Evolutionary conservation across 2,113 vertebrate species (phyloP).

Genomic region (Puntigrus tetrazona): DNA sequence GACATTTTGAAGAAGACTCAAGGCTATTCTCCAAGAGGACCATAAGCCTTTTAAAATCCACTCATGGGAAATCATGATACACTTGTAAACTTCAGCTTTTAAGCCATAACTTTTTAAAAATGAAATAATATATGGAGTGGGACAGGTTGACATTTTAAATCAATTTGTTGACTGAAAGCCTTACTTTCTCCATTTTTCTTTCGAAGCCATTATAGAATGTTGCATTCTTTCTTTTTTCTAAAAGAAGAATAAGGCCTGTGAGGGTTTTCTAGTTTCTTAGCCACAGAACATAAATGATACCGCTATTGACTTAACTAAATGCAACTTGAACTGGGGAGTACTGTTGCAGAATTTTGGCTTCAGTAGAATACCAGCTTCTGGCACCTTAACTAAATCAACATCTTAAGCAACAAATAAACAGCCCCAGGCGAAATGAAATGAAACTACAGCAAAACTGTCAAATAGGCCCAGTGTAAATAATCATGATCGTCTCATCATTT

Average conservation of each 20-base stretch:
- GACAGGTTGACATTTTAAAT: slow-evolving; percentile 46
- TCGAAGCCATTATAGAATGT: neutral
- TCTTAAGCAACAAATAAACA: neutral
- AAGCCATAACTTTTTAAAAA: slow-evolving; percentile 2
- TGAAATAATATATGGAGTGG: neutral
- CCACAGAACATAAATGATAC: neutral
- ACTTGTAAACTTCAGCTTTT: slow-evolving; percentile 17
- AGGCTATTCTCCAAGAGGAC: slow-evolving; percentile 16
- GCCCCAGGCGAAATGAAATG: neutral
- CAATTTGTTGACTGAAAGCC: slow-evolving; percentile 22
- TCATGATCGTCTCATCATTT: neutral
- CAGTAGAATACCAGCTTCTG: neutral
- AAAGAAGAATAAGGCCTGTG: neutral
- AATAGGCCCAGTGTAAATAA: neutral
- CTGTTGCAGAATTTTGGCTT: neutral
- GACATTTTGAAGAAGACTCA: slow-evolving; percentile 36
- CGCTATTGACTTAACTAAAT: neutral
- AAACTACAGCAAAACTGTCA: neutral
- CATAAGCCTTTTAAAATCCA: slow-evolving; percentile 30
- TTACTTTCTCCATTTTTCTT: neutral
- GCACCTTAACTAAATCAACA: neutral
- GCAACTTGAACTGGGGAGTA: neutral
- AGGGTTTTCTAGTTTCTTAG: neutral
- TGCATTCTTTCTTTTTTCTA: neutral
- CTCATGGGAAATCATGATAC: slow-evolving; percentile 32